Conservation (phyloP, 2,113 vertebrate genomes). For the Cynoglossus semilaevis region DNA sequence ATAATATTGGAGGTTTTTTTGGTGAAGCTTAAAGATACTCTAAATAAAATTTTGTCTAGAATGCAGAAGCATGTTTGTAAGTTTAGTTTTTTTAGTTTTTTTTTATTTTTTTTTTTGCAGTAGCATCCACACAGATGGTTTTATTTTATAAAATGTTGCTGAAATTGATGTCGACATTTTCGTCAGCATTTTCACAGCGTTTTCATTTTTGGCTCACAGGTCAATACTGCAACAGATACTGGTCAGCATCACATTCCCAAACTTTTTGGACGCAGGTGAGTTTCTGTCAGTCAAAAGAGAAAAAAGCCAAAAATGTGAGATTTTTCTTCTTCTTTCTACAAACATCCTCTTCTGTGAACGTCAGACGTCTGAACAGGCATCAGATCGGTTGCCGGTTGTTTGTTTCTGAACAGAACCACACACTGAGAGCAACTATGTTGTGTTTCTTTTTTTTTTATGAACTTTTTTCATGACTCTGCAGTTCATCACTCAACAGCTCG, state of each 20-base stretch:
- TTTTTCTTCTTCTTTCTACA: too few species aligned
- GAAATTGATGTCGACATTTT: constrained; percentile 12
- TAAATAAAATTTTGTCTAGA: background rate
- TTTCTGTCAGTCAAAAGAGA: too few species aligned
- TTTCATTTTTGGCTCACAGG: constrained; percentile 71
- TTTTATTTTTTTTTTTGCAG: too few species aligned
- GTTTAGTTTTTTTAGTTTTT: too few species aligned
- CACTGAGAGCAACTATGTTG: background rate
- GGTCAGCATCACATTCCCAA: constrained; percentile 89
- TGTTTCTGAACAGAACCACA: background rate
- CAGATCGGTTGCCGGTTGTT: background rate
- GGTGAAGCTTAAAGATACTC: background rate
- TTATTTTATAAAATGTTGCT: background rate
- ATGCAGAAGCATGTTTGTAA: background rate
- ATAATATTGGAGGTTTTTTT: constrained; percentile 19
- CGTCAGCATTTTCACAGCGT: constrained; percentile 8
- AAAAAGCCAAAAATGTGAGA: too few species aligned
- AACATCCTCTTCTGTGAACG: too few species aligned
- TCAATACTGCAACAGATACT: constrained; percentile 92
- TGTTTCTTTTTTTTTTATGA: background rate
- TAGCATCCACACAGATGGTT: constrained; percentile 8
- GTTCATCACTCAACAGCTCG: background rate
- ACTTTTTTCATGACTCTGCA: background rate
- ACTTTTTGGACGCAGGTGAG: constrained; percentile 89
- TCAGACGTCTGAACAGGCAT: background rate